Evolutionary conservation across 2,797 vertebrate species (phyloP).

Genomic region (Helarctos malayanus): DNA sequence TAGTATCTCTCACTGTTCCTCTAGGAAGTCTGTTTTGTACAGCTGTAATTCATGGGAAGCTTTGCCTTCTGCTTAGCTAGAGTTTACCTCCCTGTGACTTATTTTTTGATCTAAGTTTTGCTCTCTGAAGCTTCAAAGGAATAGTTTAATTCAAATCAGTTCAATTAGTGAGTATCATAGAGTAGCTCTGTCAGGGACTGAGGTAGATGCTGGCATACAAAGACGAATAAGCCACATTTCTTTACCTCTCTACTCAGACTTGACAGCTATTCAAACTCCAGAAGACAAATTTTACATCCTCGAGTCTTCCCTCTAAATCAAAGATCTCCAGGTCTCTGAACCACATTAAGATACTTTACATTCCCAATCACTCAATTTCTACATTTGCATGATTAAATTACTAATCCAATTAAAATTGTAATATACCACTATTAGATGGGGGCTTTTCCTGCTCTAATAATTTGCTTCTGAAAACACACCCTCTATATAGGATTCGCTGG

Average conservation of each 20-base stretch:
- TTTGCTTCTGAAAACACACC: background rate
- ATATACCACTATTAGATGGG: background rate
- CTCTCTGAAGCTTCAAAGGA: slow-evolving; percentile 35
- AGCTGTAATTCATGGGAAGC: slow-evolving; percentile 16
- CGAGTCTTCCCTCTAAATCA: slow-evolving; percentile 26
- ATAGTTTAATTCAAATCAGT: slow-evolving; percentile 52
- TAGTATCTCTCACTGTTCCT: slow-evolving; percentile 18
- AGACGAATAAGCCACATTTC: background rate
- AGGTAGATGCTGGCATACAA: background rate
- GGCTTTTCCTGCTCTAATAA: background rate
- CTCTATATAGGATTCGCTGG: background rate
- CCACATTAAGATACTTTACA: background rate
- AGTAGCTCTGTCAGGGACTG: background rate
- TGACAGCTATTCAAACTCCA: slow-evolving; percentile 41
- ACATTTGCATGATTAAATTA: slow-evolving; percentile 6
- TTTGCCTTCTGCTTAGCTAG: slow-evolving; percentile 36
- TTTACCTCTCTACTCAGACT: slow-evolving; percentile 1
- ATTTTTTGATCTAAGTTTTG: slow-evolving; percentile 44
- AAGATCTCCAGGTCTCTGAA: slow-evolving; percentile 4
- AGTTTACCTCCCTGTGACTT: slow-evolving; percentile 26
- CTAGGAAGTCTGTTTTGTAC: slow-evolving; percentile 29
- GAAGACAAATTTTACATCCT: slow-evolving; percentile 34
- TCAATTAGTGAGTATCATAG: slow-evolving; percentile 30
- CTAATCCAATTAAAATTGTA: background rate
- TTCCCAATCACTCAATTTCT: background rate